These are phyloP conservation scores for Ctenodactylus gundi DNA, from an alignment of 2,113 vertebrate species.

Conservation along the genomic window DNA sequence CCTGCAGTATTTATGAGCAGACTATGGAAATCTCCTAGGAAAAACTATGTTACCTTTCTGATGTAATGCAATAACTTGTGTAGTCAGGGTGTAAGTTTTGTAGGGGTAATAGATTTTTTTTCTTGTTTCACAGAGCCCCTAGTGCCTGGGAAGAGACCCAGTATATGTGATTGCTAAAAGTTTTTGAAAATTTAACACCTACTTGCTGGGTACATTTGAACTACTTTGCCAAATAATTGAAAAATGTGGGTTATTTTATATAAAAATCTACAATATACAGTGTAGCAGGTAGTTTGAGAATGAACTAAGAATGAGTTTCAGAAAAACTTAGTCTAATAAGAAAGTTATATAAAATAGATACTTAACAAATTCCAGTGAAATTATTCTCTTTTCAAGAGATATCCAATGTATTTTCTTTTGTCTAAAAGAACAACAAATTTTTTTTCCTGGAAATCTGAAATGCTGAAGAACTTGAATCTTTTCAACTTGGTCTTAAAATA, in stretches of 20 bases:
- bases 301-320: background rate
- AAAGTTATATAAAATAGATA: background rate
- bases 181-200: background rate
- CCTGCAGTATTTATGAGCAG: background rate
- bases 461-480: background rate
- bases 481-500: slow-evolving; percentile 35
- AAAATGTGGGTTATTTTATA: background rate
- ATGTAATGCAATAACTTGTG: background rate
- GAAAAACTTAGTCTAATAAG: background rate
- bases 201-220: background rate
- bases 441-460: background rate
- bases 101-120: background rate
- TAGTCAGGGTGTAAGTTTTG: background rate
- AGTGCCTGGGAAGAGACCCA: background rate
- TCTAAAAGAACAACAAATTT: background rate
- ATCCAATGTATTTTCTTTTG: background rate
- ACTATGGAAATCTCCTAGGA: background rate
- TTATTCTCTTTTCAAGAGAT: background rate
- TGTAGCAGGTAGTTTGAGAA: background rate
- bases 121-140: background rate
- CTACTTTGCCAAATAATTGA: background rate
- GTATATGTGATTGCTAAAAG: background rate
- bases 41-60: background rate
- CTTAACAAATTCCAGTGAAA: background rate
- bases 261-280: background rate